Conservation (phyloP, 2,113 vertebrate species). For the Tyto alba region DNA sequence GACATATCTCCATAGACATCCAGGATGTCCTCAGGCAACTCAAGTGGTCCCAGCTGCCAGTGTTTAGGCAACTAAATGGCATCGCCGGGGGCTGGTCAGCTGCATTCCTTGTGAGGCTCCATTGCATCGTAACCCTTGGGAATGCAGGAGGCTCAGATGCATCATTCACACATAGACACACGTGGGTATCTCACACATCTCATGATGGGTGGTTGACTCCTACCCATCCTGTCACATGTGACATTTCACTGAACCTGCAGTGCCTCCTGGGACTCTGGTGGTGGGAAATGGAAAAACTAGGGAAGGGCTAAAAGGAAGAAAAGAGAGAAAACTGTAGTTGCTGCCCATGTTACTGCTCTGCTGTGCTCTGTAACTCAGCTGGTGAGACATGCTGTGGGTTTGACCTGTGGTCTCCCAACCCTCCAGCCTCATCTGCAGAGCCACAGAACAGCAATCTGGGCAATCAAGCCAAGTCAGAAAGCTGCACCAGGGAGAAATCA, state of each 20-base stretch:
- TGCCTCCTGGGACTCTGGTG: background rate
- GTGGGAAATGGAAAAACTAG: background rate
- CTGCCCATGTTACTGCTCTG: background rate
- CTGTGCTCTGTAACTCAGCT: background rate
- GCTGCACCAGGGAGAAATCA: background rate
- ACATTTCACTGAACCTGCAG: background rate
- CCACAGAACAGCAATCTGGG: background rate
- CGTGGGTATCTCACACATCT: background rate
- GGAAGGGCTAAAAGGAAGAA: background rate
- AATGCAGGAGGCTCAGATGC: background rate
- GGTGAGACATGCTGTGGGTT: background rate
- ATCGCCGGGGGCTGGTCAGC: background rate
- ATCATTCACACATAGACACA: accelerated
- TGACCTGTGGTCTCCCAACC: background rate
- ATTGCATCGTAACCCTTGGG: background rate
- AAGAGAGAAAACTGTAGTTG: background rate
- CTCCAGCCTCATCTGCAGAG: background rate
- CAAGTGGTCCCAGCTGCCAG: background rate
- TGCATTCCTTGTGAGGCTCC: background rate
- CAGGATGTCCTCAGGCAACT: background rate
- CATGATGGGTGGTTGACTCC: background rate
- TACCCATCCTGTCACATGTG: background rate
- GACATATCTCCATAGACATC: background rate
- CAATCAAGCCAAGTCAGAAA: background rate
- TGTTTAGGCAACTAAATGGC: background rate